Conservation (phyloP, 2,888 invertebrate genomes). For the Harmothoe impar region DNA sequence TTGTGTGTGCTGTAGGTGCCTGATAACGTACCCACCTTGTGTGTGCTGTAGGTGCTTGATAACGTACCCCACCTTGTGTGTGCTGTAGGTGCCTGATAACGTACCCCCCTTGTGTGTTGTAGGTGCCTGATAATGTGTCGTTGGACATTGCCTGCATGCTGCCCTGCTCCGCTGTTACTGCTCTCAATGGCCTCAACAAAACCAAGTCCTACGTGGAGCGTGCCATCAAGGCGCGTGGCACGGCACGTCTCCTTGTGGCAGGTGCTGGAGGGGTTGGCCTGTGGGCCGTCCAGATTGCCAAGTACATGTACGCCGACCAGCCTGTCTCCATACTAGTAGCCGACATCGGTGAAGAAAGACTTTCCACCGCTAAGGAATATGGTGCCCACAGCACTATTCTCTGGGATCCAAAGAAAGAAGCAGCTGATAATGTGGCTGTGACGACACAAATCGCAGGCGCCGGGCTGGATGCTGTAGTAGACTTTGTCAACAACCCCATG, state of each 20-base stretch:
- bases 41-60: no score
- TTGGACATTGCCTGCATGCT: conserved; percentile 62
- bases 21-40: no score
- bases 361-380: conserved; percentile 11
- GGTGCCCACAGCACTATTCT: conserved; percentile 53
- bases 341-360: conserved; percentile 34
- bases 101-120: not conserved
- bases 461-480: conserved; percentile 46
- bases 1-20: no score
- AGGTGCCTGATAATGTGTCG: conserved; percentile 63
- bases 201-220: conserved; percentile 47
- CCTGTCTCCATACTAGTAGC: conserved; percentile 11
- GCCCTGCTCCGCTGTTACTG: conserved; percentile 64
- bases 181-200: conserved; percentile 59
- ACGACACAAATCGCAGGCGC: conserved; percentile 2
- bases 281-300: conserved; percentile 65
- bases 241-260: conserved; percentile 58
- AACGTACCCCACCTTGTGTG: no score
- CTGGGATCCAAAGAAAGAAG: conserved; percentile 37
- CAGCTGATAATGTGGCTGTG: not conserved
- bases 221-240: not conserved
- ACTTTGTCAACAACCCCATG: conserved; percentile 33
- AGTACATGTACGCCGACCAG: conserved; percentile 54
- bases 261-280: conserved; percentile 67
- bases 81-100: no score